phyloP scores from a whole-genome alignment of 2,797 vertebrate species.

The Tauraco hartlaubi region DNA sequence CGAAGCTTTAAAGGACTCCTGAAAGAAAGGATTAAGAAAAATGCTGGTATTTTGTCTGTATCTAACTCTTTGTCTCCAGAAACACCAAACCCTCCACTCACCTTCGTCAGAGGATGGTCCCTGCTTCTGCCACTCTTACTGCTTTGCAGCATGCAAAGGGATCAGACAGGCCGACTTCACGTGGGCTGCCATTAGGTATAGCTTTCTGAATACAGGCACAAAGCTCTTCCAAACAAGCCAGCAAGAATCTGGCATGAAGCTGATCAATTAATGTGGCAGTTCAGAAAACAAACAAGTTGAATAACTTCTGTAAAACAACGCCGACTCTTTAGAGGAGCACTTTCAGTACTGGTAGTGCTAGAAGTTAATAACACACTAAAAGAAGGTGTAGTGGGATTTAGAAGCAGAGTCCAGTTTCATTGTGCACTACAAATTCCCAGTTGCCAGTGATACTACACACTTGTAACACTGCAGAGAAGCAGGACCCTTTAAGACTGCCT shows the following conservation, averaged over 20 bases:
- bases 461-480: not conserved
- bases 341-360: not conserved
- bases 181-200: fast-evolving
- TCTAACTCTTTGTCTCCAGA: not conserved
- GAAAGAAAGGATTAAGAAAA: not conserved
- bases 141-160: not conserved
- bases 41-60: not conserved
- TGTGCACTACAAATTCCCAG: not conserved
- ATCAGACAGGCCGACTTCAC: not conserved
- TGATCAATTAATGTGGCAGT: not conserved
- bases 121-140: not conserved
- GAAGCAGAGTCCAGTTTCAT: not conserved
- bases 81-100: not conserved
- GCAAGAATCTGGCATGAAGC: not conserved
- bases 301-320: not conserved
- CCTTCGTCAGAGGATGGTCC: not conserved
- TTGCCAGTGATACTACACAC: not conserved
- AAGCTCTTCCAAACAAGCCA: not conserved
- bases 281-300: not conserved
- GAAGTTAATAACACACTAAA: not conserved
- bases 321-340: not conserved
- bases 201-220: not conserved
- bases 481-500: not conserved
- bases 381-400: not conserved
- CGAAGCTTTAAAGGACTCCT: not conserved